These are phyloP conservation scores for Julus scanicus DNA, from an alignment of 2,888 invertebrate genomes.

Conservation along the genomic window DNA sequence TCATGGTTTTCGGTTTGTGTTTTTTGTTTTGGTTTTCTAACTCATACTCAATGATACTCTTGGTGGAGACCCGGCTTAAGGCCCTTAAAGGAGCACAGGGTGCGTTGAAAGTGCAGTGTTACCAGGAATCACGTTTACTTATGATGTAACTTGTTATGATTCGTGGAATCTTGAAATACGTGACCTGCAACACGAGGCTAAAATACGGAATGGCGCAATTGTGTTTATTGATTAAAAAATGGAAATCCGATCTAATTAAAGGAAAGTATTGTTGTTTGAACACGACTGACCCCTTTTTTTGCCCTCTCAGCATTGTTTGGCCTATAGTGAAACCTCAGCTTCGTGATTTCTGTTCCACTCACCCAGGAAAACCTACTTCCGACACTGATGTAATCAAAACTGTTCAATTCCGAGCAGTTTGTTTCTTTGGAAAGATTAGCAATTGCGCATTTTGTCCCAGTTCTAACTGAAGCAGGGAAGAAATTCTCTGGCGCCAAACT, in stretches of 20 bases:
- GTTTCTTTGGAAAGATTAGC: not conserved
- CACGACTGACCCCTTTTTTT: constrained; percentile 27
- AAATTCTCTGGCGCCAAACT: not conserved
- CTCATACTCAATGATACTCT: too few relatives aligned
- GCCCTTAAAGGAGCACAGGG: not conserved
- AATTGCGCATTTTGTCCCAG: constrained; percentile 1
- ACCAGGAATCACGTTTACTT: not conserved
- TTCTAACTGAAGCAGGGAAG: not conserved
- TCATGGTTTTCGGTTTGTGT: too few relatives aligned
- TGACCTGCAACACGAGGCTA: not conserved
- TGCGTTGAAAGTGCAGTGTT: not conserved
- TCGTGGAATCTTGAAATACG: constrained; percentile 2
- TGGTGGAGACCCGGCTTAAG: too few relatives aligned
- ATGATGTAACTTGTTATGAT: not conserved
- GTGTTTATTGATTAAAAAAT: constrained; percentile 32
- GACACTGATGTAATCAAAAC: constrained; percentile 25
- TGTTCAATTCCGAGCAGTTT: constrained; percentile 6
- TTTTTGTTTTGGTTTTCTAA: too few relatives aligned
- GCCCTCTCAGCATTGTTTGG: not conserved
- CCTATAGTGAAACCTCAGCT: not conserved
- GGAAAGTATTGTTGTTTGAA: constrained; percentile 33
- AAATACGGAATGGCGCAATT: constrained; percentile 3
- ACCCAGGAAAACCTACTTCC: constrained; percentile 28
- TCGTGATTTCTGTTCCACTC: constrained; percentile 33
- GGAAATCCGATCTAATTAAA: constrained; percentile 33